phyloP scores from a whole-genome alignment of 1,140 invertebrate species.

The Daktulosphaira vitifoliae region DNA sequence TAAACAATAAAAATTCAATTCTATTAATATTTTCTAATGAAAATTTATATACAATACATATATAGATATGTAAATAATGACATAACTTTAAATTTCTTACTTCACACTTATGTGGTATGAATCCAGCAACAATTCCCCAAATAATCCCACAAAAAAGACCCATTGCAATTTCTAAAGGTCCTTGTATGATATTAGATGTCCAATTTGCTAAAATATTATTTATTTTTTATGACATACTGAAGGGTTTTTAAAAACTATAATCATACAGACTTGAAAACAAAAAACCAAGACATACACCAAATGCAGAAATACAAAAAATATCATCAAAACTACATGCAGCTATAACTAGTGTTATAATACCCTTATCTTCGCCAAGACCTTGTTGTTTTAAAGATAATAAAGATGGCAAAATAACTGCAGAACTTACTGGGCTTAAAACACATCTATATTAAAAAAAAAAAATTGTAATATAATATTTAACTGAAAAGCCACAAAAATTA shows the following conservation, averaged over 20 bases:
- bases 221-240: too few species aligned
- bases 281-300: constrained; percentile 53
- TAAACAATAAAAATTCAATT: too few species aligned
- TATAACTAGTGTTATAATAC: constrained; percentile 66
- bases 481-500: too few species aligned
- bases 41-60: not conserved
- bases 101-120: constrained; percentile 44
- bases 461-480: too few species aligned
- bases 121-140: constrained; percentile 46
- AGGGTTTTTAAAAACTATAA: too few species aligned
- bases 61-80: not conserved
- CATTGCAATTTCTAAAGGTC: constrained; percentile 49
- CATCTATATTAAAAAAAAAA: constrained; percentile 44
- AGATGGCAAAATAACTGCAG: constrained; percentile 65
- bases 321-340: constrained; percentile 71
- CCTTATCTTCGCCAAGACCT: constrained; percentile 59
- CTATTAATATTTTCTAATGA: too few species aligned
- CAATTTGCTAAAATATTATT: constrained; percentile 36
- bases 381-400: constrained; percentile 56
- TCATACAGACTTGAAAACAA: constrained; percentile 49
- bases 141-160: constrained; percentile 48
- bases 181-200: constrained; percentile 46
- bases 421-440: constrained; percentile 62
- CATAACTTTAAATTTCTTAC: constrained; percentile 32
- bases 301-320: constrained; percentile 67